phyloP scores from a whole-genome alignment of 2,797 vertebrate genomes.

The Rhyacichthys aspro region DNA sequence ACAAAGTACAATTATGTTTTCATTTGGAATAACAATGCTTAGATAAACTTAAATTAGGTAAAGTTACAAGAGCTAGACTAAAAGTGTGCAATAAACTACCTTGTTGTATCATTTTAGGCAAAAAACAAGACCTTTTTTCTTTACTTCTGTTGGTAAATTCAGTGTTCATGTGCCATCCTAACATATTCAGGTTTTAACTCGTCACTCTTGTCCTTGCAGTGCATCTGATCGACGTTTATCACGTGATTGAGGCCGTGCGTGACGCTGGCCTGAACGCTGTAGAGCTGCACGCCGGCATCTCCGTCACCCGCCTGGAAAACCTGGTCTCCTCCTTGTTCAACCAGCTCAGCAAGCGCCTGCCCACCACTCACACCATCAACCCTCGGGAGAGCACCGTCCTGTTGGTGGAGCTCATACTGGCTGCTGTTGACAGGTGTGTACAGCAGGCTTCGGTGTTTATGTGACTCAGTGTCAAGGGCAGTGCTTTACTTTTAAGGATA shows the following conservation, averaged over 20 bases:
- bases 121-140: too few relatives aligned
- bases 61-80: too few relatives aligned
- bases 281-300: conserved; percentile 85
- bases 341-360: conserved; percentile 92
- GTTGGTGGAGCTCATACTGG: conserved; percentile 90
- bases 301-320: conserved; percentile 88
- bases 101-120: not conserved
- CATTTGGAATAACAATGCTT: too few relatives aligned
- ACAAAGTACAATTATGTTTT: too few relatives aligned
- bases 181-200: not conserved
- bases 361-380: conserved; percentile 90
- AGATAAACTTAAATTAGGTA: too few relatives aligned
- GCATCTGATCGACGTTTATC: conserved; percentile 93
- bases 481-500: too few relatives aligned
- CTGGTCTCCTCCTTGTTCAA: conserved; percentile 91
- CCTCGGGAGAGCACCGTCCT: conserved; percentile 88
- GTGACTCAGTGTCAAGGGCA: not conserved
- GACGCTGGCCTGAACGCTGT: conserved; percentile 91
- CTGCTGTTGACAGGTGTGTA: conserved; percentile 86
- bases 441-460: not conserved
- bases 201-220: conserved; percentile 68
- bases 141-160: too few relatives aligned
- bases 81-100: too few relatives aligned
- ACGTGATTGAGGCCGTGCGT: conserved; percentile 94
- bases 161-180: too few relatives aligned